Conservation (phyloP, 2,888 invertebrate genomes). For the Rhodophaea formosa region DNA sequence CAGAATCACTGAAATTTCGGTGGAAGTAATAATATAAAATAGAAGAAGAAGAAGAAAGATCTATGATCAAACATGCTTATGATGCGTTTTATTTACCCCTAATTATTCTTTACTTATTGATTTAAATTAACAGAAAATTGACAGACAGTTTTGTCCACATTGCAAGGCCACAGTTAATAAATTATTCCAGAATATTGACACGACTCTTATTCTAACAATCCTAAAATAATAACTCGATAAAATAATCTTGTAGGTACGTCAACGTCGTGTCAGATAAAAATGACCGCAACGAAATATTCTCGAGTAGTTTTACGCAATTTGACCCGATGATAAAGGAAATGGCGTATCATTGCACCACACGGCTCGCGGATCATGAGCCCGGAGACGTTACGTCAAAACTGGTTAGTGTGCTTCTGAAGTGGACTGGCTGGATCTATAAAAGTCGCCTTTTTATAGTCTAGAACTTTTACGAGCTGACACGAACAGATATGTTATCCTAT, state of each 20-base stretch:
- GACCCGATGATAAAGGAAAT: background rate
- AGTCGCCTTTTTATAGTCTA: background rate
- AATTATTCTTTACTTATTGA: too few species aligned
- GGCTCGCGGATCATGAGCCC: background rate
- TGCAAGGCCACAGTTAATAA: too few species aligned
- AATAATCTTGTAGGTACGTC: background rate
- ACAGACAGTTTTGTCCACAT: too few species aligned
- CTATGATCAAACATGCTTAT: too few species aligned
- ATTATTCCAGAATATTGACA: background rate
- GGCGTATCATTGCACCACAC: background rate
- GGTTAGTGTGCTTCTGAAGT: background rate
- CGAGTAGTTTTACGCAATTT: background rate
- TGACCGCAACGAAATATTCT: background rate
- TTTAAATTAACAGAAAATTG: too few species aligned
- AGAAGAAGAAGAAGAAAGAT: too few species aligned
- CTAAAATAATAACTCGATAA: background rate
- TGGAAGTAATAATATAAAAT: too few species aligned
- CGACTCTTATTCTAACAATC: background rate
- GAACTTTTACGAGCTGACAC: too few species aligned
- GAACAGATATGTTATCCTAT: too few species aligned
- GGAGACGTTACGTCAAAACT: conserved; percentile 3
- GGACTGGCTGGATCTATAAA: background rate
- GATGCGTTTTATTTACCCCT: too few species aligned
- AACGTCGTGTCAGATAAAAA: background rate
- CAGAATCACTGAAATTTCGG: too few species aligned